A percentile compares a stretch with the other conserved stretches of the same genome.
Conservation (phyloP, 2,888 invertebrate genomes). For the Amblyteles armatorius region DNA sequence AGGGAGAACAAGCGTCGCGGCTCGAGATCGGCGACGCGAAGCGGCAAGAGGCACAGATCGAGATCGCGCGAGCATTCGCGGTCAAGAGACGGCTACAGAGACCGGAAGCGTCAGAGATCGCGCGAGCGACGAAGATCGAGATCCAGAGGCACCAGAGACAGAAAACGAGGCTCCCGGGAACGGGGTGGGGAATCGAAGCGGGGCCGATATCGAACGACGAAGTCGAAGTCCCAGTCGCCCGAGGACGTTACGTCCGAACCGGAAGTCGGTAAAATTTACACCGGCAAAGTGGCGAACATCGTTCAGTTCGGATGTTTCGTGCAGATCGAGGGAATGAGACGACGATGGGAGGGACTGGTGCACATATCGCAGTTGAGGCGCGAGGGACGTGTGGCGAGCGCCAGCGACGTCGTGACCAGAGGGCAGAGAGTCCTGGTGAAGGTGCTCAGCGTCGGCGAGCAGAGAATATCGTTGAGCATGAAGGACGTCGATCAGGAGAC, state of each 20-base stretch:
- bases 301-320: constrained; percentile 99
- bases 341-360: constrained; percentile 97
- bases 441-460: constrained; percentile 96
- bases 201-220: constrained; percentile 66
- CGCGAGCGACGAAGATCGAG: constrained; percentile 69
- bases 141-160: constrained; percentile 68
- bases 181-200: constrained; percentile 76
- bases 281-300: constrained; percentile 97
- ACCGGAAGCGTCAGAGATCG: constrained; percentile 59
- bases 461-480: constrained; percentile 95
- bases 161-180: constrained; percentile 73
- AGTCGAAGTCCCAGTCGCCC: constrained; percentile 77
- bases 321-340: constrained; percentile 95
- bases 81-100: constrained; percentile 63
- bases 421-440: constrained; percentile 95
- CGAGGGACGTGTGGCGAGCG: constrained; percentile 97
- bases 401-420: constrained; percentile 95
- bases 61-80: constrained; percentile 68
- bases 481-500: constrained; percentile 98
- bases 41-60: constrained; percentile 72
- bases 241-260: constrained; percentile 89
- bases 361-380: constrained; percentile 97
- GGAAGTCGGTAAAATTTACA: constrained; percentile 94
- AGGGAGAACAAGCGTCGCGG: constrained; percentile 64
- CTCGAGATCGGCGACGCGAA: constrained; percentile 57